A percentile compares a stretch with the other conserved stretches of the same genome.
Conservation (phyloP, 2,888 invertebrate species). For the Magallana nippona region DNA sequence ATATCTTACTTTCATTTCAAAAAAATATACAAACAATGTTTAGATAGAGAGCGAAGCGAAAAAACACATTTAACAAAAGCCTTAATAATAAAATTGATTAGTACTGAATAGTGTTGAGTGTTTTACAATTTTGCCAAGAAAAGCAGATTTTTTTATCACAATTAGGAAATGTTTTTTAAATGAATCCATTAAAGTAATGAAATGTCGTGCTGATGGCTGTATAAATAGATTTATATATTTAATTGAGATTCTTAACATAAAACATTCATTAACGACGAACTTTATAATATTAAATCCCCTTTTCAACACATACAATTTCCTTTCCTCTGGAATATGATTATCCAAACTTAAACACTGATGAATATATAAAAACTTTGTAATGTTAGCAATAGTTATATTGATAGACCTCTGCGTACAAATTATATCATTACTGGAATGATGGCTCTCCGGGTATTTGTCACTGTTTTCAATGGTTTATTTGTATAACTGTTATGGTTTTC, state of each 20-base stretch:
- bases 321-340: background rate
- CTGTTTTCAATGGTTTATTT: too few relatives aligned
- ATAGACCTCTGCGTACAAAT: too few relatives aligned
- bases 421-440: too few relatives aligned
- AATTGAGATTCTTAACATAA: slow-evolving; percentile 19
- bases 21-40: too few relatives aligned
- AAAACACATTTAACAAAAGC: too few relatives aligned
- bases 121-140: background rate
- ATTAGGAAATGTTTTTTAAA: background rate
- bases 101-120: background rate
- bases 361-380: too few relatives aligned
- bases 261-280: background rate
- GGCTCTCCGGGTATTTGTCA: too few relatives aligned
- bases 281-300: background rate
- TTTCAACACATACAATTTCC: background rate
- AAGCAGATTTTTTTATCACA: background rate
- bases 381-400: too few relatives aligned
- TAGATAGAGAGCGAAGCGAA: too few relatives aligned
- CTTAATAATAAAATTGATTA: background rate
- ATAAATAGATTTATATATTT: background rate
- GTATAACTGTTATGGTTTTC: too few relatives aligned
- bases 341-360: too few relatives aligned
- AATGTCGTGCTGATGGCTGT: background rate
- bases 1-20: too few relatives aligned
- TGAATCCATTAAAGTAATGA: background rate